These are phyloP conservation scores for Erpornis zantholeuca DNA, from an alignment of 2,113 vertebrate genomes.

Conservation along the genomic window DNA sequence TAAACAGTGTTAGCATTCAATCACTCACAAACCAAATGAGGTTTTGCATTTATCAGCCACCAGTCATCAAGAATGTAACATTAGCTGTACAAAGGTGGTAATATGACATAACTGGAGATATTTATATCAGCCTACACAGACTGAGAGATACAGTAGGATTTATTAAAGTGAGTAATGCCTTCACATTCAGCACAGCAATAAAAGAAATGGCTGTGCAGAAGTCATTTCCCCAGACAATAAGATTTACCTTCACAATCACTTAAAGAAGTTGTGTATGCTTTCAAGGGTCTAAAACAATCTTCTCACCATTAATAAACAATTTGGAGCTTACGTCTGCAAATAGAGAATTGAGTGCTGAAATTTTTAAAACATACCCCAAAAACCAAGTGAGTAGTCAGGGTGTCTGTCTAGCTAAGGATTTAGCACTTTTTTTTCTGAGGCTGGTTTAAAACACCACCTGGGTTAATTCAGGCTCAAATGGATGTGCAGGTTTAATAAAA, in stretches of 20 bases:
- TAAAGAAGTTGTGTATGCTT: conserved; percentile 64
- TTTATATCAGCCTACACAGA: conserved; percentile 77
- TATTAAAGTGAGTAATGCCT: conserved; percentile 79
- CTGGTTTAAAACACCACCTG: neutral
- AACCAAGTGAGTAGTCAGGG: neutral
- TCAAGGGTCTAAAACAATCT: conserved; percentile 36
- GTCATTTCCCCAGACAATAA: conserved; percentile 76
- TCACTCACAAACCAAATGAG: conserved; percentile 95
- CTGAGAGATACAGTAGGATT: conserved; percentile 77
- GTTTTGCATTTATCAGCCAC: conserved; percentile 89
- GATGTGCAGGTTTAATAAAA: neutral
- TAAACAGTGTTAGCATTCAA: conserved; percentile 93
- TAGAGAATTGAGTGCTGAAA: neutral
- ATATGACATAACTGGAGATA: conserved; percentile 79
- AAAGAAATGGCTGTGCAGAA: conserved; percentile 74
- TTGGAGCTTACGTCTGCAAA: conserved; percentile 45
- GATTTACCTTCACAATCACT: conserved; percentile 74
- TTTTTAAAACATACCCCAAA: neutral
- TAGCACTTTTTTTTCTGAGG: neutral
- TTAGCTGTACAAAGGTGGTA: conserved; percentile 78
- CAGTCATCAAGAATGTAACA: conserved; percentile 72
- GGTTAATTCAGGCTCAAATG: neutral
- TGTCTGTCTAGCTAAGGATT: neutral
- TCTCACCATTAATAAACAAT: conserved; percentile 54
- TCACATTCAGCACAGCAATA: conserved; percentile 71